phyloP scores from a whole-genome alignment of 2,113 vertebrate species.

The Lampris megalopsis region DNA sequence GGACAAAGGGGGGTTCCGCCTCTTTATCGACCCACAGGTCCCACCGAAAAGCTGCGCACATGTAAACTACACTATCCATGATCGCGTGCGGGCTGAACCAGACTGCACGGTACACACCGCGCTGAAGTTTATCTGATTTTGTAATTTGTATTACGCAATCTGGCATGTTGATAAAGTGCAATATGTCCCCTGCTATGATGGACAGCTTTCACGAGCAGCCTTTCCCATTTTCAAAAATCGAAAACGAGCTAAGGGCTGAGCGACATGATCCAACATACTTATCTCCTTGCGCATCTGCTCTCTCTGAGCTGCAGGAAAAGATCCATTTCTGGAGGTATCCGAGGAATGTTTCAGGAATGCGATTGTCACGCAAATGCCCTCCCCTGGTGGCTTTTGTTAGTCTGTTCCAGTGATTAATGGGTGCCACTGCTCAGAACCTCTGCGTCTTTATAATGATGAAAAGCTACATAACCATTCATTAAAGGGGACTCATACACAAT shows the following conservation, averaged over 20 bases:
- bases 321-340: constrained; percentile 57
- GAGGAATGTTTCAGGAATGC: constrained; percentile 75
- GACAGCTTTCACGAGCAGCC: too few species aligned
- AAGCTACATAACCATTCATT: not conserved
- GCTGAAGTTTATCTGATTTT: too few species aligned
- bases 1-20: constrained; percentile 40
- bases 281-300: not conserved
- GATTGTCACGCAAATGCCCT: constrained; percentile 74
- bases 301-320: constrained; percentile 11
- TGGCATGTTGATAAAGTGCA: too few species aligned
- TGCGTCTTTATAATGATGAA: constrained; percentile 47
- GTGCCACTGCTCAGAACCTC: constrained; percentile 38
- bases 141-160: too few species aligned
- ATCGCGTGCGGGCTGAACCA: constrained; percentile 24
- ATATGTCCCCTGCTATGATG: too few species aligned
- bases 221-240: too few species aligned
- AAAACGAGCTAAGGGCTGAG: too few species aligned
- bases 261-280: too few species aligned
- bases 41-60: constrained; percentile 20
- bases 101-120: too few species aligned
- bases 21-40: constrained; percentile 16
- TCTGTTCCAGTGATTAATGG: constrained; percentile 59
- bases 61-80: constrained; percentile 67
- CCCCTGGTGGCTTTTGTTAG: constrained; percentile 48
- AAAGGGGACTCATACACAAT: too few species aligned